Base-by-base conservation (phyloP, 2,113 vertebrate species). In the Lepus europaeus region DNA sequence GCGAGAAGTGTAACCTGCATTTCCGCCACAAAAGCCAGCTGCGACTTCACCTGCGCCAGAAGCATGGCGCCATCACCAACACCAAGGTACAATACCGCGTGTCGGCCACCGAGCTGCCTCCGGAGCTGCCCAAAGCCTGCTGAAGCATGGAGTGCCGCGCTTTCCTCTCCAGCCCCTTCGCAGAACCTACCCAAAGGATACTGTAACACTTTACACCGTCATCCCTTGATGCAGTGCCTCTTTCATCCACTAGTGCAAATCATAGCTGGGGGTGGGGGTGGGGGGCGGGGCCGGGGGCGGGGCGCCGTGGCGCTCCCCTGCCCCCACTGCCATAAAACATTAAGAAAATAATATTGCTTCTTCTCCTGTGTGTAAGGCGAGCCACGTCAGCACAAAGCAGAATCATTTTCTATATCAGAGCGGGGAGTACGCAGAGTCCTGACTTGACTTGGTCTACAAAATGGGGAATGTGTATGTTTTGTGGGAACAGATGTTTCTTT, bases 1-100 rank as follows among this genome's bases (percentile, higher is more conserved):
- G 99, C 97, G 99, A 99, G 98, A 99, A 99, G 98, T 99, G 99
- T 98, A 99, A 99, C 98, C 98, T 99, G 98, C 99, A 99, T 98
- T 99, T 99, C 97, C 99, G 99, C 97, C 99, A 99, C 98, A 99
- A 99, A 98, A 99, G 99, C 97, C 99, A 99, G 97, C 98, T 99
- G 27, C 98, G 99, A 94, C 98, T 99, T 91, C 99, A 99, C 94
- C 98, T 99, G 20, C 99, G 99, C 95, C 99, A 99, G 98, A 99
- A 99, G 98, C 99, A 99, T 4, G 99, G 99, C 9, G 99, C 99
- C 98, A 99, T 99, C 98, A 99, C 99, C 93, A 99, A 99, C 98
- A 99, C 99, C 97, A 99, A 99, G 98, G 99, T 99, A 97, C 99
- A 99, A 86, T 99, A 99, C 97, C 99, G 99, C 0, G 98, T 99